A percentile compares a stretch with the other conserved stretches of the same genome.
phyloP scores from a whole-genome alignment of 2,113 vertebrate genomes.

The Bettongia penicillata region DNA sequence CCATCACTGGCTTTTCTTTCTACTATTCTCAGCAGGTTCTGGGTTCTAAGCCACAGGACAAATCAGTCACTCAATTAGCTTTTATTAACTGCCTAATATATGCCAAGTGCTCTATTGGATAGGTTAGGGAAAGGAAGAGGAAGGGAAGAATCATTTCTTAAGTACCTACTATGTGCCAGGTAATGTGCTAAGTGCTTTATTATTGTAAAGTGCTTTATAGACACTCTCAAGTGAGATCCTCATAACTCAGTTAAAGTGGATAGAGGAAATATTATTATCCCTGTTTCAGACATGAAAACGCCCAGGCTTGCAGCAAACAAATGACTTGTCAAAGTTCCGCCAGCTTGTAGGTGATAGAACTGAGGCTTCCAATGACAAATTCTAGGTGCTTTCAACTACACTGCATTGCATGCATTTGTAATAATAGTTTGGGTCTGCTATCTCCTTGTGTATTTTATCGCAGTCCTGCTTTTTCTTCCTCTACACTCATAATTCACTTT shows the following conservation, averaged over 20 bases:
- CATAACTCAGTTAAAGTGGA: neutral
- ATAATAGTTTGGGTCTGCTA: neutral
- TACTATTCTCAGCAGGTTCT: too few species aligned
- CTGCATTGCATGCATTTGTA: neutral
- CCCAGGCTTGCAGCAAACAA: neutral
- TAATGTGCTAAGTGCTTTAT: neutral
- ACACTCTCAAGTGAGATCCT: neutral
- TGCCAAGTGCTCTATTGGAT: too few species aligned
- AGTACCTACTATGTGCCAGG: too few species aligned
- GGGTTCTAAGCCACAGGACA: too few species aligned
- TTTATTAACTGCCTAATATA: too few species aligned
- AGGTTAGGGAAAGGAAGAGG: too few species aligned
- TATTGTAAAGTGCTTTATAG: neutral
- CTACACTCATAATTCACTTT: neutral
- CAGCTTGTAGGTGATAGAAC: neutral
- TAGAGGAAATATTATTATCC: neutral
- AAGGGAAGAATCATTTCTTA: too few species aligned
- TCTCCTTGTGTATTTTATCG: neutral
- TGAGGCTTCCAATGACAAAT: neutral
- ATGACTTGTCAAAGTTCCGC: neutral
- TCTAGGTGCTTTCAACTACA: neutral
- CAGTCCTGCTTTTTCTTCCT: neutral
- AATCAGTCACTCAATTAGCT: too few species aligned
- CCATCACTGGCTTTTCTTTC: too few species aligned
- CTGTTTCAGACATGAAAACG: slow-evolving; percentile 30